phyloP scores from a whole-genome alignment of 2,113 vertebrate species.

The Pituophis catenifer region DNA sequence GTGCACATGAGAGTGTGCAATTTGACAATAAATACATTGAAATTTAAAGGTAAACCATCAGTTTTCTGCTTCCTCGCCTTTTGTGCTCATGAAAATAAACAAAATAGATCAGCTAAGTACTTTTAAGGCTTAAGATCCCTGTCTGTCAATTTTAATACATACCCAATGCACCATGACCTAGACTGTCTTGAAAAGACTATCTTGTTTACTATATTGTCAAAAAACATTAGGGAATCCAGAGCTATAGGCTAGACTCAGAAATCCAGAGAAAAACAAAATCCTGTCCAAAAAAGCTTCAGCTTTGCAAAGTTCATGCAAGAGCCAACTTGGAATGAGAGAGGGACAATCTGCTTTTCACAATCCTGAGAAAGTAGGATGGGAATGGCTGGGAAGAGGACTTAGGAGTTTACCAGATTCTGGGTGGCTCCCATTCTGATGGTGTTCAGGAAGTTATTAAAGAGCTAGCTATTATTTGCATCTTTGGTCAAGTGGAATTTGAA shows the following conservation, averaged over 20 bases:
- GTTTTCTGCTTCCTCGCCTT: neutral
- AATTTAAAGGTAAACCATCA: neutral
- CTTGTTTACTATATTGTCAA: neutral
- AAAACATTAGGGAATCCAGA: neutral
- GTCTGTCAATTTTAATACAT: neutral
- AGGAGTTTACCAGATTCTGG: neutral
- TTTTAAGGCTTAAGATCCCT: neutral
- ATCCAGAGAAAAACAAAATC: neutral
- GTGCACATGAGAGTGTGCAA: neutral
- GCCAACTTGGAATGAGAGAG: neutral
- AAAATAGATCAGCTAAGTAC: neutral
- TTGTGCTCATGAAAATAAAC: neutral
- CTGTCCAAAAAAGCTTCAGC: neutral
- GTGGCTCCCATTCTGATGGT: neutral
- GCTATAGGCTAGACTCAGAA: neutral
- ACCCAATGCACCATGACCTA: neutral
- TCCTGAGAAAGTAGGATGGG: neutral
- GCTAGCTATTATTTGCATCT: neutral
- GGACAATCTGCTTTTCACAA: neutral
- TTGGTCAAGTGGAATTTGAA: neutral
- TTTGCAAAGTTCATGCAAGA: neutral
- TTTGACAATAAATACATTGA: neutral
- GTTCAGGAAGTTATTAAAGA: neutral
- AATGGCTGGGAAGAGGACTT: neutral
- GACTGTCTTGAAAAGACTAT: neutral